A percentile compares a stretch with the other conserved stretches of the same genome.
These are phyloP conservation scores for Gnathonemus longibarbis DNA, from an alignment of 2,113 vertebrate genomes.

Conservation along the genomic window DNA sequence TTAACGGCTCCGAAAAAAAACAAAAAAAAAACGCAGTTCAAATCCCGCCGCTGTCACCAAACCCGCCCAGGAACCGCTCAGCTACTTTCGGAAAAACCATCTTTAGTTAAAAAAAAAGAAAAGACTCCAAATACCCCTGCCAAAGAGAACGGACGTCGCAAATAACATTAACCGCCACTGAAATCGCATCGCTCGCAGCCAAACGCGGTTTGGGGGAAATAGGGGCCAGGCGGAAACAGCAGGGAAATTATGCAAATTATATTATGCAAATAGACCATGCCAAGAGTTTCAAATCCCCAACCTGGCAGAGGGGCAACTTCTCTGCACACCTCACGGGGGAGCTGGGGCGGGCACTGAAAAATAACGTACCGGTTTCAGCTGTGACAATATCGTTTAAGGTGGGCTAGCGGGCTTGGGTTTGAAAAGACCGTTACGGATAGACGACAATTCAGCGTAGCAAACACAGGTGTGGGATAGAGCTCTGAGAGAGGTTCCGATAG, in stretches of 20 bases:
- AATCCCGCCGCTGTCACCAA: neutral
- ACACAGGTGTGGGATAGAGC: neutral
- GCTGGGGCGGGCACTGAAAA: neutral
- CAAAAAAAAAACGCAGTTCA: neutral
- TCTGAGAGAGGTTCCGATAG: neutral
- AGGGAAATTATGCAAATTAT: constrained; percentile 10
- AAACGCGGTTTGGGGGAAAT: constrained; percentile 12
- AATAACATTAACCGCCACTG: neutral
- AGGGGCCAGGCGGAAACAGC: neutral
- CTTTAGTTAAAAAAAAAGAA: neutral
- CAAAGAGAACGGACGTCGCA: neutral
- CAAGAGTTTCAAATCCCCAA: constrained; percentile 13
- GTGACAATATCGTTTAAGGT: neutral
- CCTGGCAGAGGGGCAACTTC: constrained; percentile 8
- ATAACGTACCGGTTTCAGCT: neutral
- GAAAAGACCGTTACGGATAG: neutral
- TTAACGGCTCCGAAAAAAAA: neutral
- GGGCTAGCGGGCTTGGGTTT: neutral
- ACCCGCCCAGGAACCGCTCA: neutral
- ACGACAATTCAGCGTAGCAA: neutral
- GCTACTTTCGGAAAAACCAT: neutral
- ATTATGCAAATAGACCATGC: constrained; percentile 5
- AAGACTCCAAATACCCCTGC: neutral
- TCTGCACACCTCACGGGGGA: neutral
- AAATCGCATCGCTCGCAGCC: neutral